Evolutionary conservation across 2,888 invertebrate genomes (phyloP).

Genomic region (Desoria tigrina): DNA sequence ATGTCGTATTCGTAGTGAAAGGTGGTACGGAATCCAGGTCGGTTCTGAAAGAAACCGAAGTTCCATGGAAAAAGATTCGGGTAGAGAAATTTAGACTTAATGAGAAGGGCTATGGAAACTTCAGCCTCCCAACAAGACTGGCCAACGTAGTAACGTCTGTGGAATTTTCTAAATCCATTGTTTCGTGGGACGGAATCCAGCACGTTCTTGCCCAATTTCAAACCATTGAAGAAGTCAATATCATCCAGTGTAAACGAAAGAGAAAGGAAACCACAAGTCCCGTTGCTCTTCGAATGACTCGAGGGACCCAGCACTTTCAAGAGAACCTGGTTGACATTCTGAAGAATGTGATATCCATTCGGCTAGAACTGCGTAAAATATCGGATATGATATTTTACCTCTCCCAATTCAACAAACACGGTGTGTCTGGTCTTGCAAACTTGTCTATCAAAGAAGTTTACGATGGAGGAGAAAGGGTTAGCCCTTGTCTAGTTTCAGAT

Average conservation of each 20-base stretch:
- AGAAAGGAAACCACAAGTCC: conserved; percentile 20
- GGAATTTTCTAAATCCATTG: conserved; percentile 31
- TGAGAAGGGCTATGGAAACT: conserved; percentile 19
- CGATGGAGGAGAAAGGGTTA: conserved; percentile 29
- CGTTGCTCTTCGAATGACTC: conserved; percentile 14
- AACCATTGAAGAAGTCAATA: conserved; percentile 28
- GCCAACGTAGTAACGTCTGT: conserved; percentile 14
- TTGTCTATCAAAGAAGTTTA: conserved; percentile 27
- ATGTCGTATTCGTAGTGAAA: conserved; percentile 32
- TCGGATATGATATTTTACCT: conserved; percentile 37
- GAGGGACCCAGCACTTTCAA: conserved; percentile 20
- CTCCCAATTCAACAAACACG: conserved; percentile 15
- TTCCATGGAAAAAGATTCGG: conserved; percentile 29
- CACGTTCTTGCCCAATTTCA: conserved; percentile 29
- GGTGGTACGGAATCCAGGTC: conserved; percentile 26
- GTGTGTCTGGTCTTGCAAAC: conserved; percentile 4
- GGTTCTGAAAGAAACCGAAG: conserved; percentile 21
- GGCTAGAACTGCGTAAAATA: conserved; percentile 26
- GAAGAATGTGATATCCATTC: conserved; percentile 20
- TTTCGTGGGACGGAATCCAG: conserved; percentile 31
- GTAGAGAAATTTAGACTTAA: conserved; percentile 30
- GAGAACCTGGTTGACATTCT: conserved; percentile 11
- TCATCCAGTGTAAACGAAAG: conserved; percentile 33
- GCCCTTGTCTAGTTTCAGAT: conserved; percentile 14
- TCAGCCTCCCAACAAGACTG: conserved; percentile 17